A percentile compares a stretch with the other conserved stretches of the same genome.
Conservation (phyloP, 2,113 vertebrate genomes). For the Actenoides hombroni region DNA sequence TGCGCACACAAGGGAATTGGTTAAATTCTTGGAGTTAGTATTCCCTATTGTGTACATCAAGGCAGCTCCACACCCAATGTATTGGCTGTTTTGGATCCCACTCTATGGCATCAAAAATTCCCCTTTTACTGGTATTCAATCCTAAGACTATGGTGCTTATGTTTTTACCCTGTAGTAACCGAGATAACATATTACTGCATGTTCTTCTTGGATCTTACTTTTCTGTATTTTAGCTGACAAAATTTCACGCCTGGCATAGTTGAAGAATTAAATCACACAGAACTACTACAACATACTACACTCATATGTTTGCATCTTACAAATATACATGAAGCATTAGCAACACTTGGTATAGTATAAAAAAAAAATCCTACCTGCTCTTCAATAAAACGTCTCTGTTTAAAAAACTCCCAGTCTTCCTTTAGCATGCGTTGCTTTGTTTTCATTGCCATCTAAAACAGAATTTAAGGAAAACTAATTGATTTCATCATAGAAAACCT, state of each 20-base stretch:
- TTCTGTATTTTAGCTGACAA: not conserved
- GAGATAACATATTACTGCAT: not conserved
- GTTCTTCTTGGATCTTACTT: not conserved
- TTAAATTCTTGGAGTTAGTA: not conserved
- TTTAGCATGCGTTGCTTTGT: constrained; percentile 90
- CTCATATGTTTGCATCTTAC: not conserved
- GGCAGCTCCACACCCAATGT: constrained; percentile 26
- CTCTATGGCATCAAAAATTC: not conserved
- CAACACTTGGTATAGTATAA: not conserved
- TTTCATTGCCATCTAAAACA: constrained; percentile 87
- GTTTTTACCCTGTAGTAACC: not conserved
- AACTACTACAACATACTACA: not conserved
- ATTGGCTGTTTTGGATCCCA: constrained; percentile 23
- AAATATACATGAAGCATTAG: not conserved
- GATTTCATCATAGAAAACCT: not conserved
- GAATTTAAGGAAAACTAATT: constrained; percentile 38
- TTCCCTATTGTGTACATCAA: accelerated
- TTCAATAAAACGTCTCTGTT: constrained; percentile 91
- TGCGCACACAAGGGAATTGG: not conserved
- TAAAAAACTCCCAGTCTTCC: constrained; percentile 96
- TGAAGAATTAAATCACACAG: not conserved
- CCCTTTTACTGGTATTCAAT: not conserved
- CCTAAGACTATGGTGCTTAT: not conserved
- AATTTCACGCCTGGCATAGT: not conserved
- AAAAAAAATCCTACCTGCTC: constrained; percentile 83